Percentiles rank a stretch among this genome's conserved stretches.
phyloP scores from a whole-genome alignment of 2,888 invertebrate genomes.

The Heteromurus nitidus region DNA sequence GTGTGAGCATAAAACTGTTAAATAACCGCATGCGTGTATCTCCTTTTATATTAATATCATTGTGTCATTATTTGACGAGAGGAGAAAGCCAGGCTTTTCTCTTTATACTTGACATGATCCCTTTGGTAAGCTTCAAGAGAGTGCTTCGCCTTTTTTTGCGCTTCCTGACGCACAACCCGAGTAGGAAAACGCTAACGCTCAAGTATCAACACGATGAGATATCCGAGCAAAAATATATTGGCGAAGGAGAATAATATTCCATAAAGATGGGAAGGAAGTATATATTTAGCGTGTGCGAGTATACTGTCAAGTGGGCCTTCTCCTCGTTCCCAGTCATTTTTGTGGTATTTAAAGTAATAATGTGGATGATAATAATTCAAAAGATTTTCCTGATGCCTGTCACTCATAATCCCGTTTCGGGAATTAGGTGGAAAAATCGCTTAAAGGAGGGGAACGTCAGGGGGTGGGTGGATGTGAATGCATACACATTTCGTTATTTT shows the following conservation, averaged over 20 bases:
- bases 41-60: conserved; percentile 20
- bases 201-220: conserved; percentile 2
- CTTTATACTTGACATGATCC: conserved; percentile 39
- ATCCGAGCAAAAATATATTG: not conserved
- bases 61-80: conserved; percentile 22
- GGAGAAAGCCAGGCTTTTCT: conserved; percentile 24
- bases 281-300: too few species aligned
- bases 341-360: conserved; percentile 16
- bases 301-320: not conserved
- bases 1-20: too few species aligned
- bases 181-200: conserved; percentile 8
- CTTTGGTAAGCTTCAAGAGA: conserved; percentile 15
- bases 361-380: conserved; percentile 27
- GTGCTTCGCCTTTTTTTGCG: conserved; percentile 2
- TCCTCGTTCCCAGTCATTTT: not conserved
- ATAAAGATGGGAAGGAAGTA: too few species aligned
- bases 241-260: not conserved
- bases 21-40: not conserved
- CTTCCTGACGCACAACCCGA: too few species aligned
- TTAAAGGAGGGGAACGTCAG: not conserved
- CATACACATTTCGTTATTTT: too few species aligned
- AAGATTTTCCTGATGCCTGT: conserved; percentile 23
- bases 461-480: not conserved
- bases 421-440: conserved; percentile 8
- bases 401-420: conserved; percentile 17